A percentile compares a stretch with the other conserved stretches of the same genome.
Evolutionary conservation across 2,113 vertebrate species (phyloP).

Genomic region (Tachysurus vachellii): DNA sequence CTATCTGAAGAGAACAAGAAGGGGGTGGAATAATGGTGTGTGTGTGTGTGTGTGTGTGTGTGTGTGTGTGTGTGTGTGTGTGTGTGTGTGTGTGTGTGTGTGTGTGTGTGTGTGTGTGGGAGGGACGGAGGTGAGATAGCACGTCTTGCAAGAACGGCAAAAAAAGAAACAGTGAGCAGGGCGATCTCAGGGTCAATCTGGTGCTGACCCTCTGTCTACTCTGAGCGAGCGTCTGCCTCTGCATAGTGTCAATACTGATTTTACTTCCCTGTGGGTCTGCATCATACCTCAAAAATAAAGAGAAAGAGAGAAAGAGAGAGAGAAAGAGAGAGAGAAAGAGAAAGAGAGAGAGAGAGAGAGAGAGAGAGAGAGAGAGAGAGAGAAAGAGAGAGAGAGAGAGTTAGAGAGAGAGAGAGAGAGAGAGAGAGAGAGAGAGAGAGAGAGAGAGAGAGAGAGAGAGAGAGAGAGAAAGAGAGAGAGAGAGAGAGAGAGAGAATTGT

Average conservation of each 20-base stretch:
- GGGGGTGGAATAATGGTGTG: constrained; percentile 16
- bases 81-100: constrained; percentile 6
- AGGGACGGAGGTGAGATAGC: constrained; percentile 1
- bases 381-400: neutral
- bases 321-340: too few species aligned
- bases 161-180: constrained; percentile 19
- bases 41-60: constrained; percentile 22
- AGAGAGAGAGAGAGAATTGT: neutral
- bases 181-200: constrained; percentile 34
- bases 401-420: too few species aligned
- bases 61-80: neutral
- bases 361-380: neutral
- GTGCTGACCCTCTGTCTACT: neutral
- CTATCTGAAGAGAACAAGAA: neutral
- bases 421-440: neutral
- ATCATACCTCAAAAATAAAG: neutral
- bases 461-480: too few species aligned
- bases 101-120: constrained; percentile 15
- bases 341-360: neutral
- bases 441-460: neutral
- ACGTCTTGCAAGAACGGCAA: constrained; percentile 4
- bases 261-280: constrained; percentile 20
- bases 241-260: constrained; percentile 21
- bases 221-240: constrained; percentile 13
- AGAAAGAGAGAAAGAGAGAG: neutral